phyloP scores from a whole-genome alignment of 1,140 invertebrate species.

The Cydia splendana region DNA sequence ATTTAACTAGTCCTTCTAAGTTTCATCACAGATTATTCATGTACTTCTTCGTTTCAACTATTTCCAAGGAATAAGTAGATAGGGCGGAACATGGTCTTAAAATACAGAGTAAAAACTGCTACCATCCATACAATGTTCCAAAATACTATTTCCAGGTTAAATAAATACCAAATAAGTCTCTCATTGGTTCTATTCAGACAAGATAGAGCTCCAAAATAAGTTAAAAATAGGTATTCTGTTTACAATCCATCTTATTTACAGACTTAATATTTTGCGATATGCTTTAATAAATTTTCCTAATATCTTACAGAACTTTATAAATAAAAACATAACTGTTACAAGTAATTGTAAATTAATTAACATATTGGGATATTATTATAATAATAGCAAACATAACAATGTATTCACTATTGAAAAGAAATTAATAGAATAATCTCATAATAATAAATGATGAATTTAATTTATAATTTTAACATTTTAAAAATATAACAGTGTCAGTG shows the following conservation, averaged over 20 bases:
- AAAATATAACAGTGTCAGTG: slow-evolving; percentile 37
- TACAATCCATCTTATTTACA: slow-evolving; percentile 71
- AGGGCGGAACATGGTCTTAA: slow-evolving; percentile 61
- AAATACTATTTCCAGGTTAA: slow-evolving; percentile 50
- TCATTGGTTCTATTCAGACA: slow-evolving; percentile 46
- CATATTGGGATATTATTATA: slow-evolving; percentile 56
- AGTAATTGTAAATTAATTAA: slow-evolving; percentile 62
- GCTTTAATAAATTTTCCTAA: slow-evolving; percentile 70
- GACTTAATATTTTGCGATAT: slow-evolving; percentile 65
- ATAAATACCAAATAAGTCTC: slow-evolving; percentile 40
- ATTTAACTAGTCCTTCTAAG: slow-evolving; percentile 62
- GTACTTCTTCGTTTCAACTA: slow-evolving; percentile 70
- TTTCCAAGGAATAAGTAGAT: slow-evolving; percentile 59
- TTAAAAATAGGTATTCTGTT: slow-evolving; percentile 67
- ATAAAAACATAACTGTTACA: slow-evolving; percentile 70
- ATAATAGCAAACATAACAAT: slow-evolving; percentile 76
- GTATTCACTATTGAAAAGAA: slow-evolving; percentile 43
- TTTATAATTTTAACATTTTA: slow-evolving; percentile 24
- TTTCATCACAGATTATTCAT: slow-evolving; percentile 76
- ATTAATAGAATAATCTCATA: slow-evolving; percentile 70
- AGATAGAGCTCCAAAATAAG: slow-evolving; percentile 57
- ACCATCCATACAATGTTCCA: slow-evolving; percentile 52
- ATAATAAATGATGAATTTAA: slow-evolving; percentile 37
- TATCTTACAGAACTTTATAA: slow-evolving; percentile 64
- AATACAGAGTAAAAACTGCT: slow-evolving; percentile 54